These are phyloP conservation scores for Ancistrus triradiatus DNA, from an alignment of 2,113 vertebrate species.

Conservation along the genomic window DNA sequence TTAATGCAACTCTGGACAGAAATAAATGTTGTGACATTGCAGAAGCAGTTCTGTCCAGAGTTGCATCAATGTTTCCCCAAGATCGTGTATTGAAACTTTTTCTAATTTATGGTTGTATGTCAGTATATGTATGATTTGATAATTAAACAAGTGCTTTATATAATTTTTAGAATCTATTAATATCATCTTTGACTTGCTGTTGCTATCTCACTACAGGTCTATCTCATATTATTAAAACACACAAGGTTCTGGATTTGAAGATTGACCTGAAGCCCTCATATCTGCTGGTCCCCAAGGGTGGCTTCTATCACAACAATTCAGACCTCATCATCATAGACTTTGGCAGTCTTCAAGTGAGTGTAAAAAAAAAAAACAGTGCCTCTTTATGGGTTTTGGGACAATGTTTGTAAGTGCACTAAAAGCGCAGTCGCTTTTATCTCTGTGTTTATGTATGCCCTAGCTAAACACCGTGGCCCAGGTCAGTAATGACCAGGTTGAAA, in stretches of 20 bases:
- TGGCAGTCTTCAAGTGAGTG: slow-evolving; percentile 83
- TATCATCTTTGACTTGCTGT: no score
- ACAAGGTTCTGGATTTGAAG: slow-evolving; percentile 86
- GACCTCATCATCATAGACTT: slow-evolving; percentile 90
- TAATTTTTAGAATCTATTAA: no score
- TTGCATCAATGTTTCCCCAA: no score
- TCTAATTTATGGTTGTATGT: no score
- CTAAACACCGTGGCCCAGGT: slow-evolving; percentile 80
- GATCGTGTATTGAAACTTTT: no score
- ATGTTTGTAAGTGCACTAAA: no score
- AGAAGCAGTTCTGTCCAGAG: no score
- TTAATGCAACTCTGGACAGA: no score
- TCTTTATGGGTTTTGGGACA: no score
- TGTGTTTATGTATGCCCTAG: slow-evolving; percentile 53
- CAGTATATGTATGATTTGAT: no score
- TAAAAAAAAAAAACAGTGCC: background rate
- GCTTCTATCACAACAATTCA: slow-evolving; percentile 76
- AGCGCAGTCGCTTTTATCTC: background rate
- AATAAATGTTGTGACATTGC: no score
- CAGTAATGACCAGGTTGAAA: slow-evolving; percentile 51
- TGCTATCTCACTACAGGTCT: slow-evolving; percentile 68
- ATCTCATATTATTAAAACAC: slow-evolving; percentile 89
- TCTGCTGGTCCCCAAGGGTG: slow-evolving; percentile 81
- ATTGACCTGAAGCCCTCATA: slow-evolving; percentile 91
- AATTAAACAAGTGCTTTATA: no score